Base-by-base conservation (phyloP, 2,888 invertebrate species). In the Lycia hirtaria region DNA sequence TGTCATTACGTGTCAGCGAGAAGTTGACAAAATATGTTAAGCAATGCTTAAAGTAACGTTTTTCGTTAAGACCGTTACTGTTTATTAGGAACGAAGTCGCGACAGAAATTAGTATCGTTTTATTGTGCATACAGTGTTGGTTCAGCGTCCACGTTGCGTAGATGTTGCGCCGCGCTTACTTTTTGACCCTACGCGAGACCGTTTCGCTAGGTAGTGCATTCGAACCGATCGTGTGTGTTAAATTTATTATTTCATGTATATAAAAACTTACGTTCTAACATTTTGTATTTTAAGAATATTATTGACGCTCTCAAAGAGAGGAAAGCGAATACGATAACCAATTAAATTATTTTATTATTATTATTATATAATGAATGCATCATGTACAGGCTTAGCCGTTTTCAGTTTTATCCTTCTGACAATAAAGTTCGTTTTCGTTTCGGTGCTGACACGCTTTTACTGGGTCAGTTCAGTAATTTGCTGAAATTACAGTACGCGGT, bases 181-280 rank as follows among this genome's bases (percentile, higher is more conserved):
- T 14, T 20, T 30, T 5, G 12, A 14, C 14, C 20, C 37, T 19
- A 48, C 12, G 17, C 28, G 50, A 12, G 37, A 10, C 26, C 40
- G 32, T 44, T 40, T 38, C 52, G 51, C 58, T 54, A 59, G 53
- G 63, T 59, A 49, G 59, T 57, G 64, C 60, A 56, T 60, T 57
- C 49, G 56, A 57, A 54, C 56, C 49, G 37, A 60, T 56, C 51
- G 33, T 63, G 41, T 60, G 56, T 83, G 83, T 87, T 83, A 87
- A 80, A 83, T 85, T 85, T 87, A 87, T 87, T 80, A 86, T 86
- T 89, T 83, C 76, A 78, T 89, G 89, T 90, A 88, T 84, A 90
- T 90, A 88, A 81, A 72, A 70, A 69, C 68, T 78, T 82, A 80
- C 51, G 84, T 85, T 52, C 19, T 83, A 85, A 83, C 80, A 78